Percentiles rank a stretch among this genome's conserved stretches.
phyloP scores from a whole-genome alignment of 2,888 invertebrate genomes.

The Melieria picta region DNA sequence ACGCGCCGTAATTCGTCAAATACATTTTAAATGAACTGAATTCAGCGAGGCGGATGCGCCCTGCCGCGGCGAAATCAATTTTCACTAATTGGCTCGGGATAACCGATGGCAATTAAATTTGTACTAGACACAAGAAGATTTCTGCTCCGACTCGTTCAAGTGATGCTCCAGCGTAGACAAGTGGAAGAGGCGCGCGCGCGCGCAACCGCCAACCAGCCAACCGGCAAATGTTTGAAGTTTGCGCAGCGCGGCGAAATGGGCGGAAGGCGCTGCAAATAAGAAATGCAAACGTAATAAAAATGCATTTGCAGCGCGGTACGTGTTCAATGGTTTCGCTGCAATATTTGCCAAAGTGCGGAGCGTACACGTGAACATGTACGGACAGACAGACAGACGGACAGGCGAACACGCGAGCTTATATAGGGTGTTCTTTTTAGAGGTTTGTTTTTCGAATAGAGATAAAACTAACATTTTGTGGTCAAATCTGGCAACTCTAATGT shows the following conservation, averaged over 20 bases:
- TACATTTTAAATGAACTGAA: slow-evolving; percentile 15
- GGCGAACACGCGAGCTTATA: slow-evolving; percentile 1
- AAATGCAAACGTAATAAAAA: slow-evolving; percentile 50
- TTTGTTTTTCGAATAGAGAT: too few species aligned
- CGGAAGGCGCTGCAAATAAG: background rate
- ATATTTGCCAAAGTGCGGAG: background rate
- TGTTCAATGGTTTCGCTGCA: slow-evolving; percentile 49
- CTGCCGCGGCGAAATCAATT: slow-evolving; percentile 28
- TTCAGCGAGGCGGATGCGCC: slow-evolving; percentile 2
- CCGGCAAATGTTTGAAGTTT: background rate
- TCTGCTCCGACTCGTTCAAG: too few species aligned
- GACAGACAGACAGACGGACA: background rate
- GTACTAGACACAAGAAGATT: background rate
- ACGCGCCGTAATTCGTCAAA: slow-evolving; percentile 13
- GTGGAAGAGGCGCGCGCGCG: background rate
- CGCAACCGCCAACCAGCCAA: background rate
- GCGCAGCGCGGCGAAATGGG: background rate
- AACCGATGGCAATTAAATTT: slow-evolving; percentile 24
- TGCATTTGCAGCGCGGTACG: slow-evolving; percentile 54
- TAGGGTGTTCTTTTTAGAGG: too few species aligned
- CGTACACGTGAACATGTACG: slow-evolving; percentile 24
- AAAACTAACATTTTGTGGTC: too few species aligned
- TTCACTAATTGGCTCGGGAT: slow-evolving; percentile 30
- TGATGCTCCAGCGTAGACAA: background rate
- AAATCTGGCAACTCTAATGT: too few species aligned